Base-by-base conservation (phyloP, 2,113 vertebrate genomes). In the Muscicapa adusta region DNA sequence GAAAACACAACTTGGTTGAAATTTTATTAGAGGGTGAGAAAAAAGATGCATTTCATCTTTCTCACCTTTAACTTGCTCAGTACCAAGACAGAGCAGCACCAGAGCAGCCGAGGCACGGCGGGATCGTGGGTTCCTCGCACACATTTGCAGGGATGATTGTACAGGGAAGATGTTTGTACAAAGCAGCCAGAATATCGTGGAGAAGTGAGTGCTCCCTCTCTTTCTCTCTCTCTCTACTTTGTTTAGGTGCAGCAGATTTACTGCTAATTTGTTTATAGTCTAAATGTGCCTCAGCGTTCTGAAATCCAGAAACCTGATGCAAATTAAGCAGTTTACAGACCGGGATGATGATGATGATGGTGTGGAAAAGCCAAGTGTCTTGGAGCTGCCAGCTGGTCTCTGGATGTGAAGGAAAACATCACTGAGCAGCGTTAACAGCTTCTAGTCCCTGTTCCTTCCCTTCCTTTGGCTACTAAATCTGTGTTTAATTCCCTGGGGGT, bases 241-340 rank as follows among this genome's bases (percentile, higher is more conserved):
- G 34, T 76, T 96, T 77, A 91, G 74, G 53, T 89, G 85, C 53
- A 75, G 72, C 70, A 86, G 70, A 86, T 85, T 90, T 85, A 7
- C 78, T 3, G 5, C 67, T 86, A 19, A 86, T 91, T 91, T 88
- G 81, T 90, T 96, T 75, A 18, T 77, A 94, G 73, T 65, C 51
- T 91, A 67, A 94, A 83, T 0, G 26, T 71, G 76, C 34, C 68
- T 71, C 56, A n/a, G 51, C 45, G 1, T 83, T 90, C 58, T 25
- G 61, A 94, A 96, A 92, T 81, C 61, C 73, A 91, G 77, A 89
- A 89, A 94, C 60, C 85, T 79, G 86, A 76, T 91, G 89, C n/a
- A 93, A 92, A 85, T 95, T 40, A 70, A 80, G 80, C 57, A 38
- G 76, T 84, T 94, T 93, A 31, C 76, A 79, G 92, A 68, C 50